Evolutionary conservation across 2,888 invertebrate genomes (phyloP).

Genomic region (Apocheima hispidaria): DNA sequence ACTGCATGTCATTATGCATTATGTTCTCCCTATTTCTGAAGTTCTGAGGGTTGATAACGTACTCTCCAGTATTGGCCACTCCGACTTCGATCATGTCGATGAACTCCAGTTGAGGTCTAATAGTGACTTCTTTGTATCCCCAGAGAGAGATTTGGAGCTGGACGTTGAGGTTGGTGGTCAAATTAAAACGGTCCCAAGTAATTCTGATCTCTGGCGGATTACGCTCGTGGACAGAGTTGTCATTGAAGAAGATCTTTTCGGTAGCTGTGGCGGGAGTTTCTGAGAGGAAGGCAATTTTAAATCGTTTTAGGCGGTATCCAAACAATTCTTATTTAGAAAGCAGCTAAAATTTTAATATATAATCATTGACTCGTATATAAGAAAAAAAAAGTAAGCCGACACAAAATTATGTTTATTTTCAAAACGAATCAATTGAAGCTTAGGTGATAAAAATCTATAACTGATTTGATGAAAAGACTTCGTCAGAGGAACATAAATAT

Average conservation of each 20-base stretch:
- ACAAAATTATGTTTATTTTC: no score
- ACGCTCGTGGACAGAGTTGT: slow-evolving; percentile 90
- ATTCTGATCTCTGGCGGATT: slow-evolving; percentile 91
- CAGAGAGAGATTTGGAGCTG: slow-evolving; percentile 93
- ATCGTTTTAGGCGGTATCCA: no score
- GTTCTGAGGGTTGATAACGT: slow-evolving; percentile 90
- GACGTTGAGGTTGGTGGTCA: slow-evolving; percentile 92
- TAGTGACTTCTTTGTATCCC: slow-evolving; percentile 95
- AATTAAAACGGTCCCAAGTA: slow-evolving; percentile 94
- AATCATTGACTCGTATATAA: no score
- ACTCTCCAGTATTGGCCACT: slow-evolving; percentile 89
- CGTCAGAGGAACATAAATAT: no score
- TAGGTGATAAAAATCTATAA: no score
- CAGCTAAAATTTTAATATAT: no score
- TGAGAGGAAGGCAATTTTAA: slow-evolving; percentile 57
- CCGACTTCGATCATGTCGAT: slow-evolving; percentile 91
- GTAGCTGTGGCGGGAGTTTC: slow-evolving; percentile 96
- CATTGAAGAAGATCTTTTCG: slow-evolving; percentile 93
- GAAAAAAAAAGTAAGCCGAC: no score
- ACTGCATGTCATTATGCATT: slow-evolving; percentile 90
- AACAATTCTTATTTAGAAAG: no score
- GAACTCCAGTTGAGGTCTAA: slow-evolving; percentile 92
- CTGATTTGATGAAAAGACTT: no score
- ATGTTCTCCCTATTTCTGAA: slow-evolving; percentile 90
- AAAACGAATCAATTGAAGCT: no score